phyloP scores from a whole-genome alignment of 2,113 vertebrate genomes.

The Platysteira castanea region DNA sequence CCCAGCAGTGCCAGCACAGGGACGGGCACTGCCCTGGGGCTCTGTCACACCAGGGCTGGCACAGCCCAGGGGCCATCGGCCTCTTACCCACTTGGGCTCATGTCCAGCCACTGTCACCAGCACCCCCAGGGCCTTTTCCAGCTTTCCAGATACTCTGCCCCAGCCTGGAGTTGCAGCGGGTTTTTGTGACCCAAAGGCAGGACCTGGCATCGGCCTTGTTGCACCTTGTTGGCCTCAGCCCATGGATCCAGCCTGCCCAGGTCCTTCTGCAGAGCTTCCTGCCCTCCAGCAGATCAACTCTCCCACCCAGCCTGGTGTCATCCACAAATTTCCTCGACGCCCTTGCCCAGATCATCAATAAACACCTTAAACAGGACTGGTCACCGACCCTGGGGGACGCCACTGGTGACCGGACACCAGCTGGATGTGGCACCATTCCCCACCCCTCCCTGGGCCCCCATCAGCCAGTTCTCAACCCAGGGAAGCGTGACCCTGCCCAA shows the following conservation, averaged over 20 bases:
- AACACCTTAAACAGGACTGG: neutral
- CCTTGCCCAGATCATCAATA: fast-evolving
- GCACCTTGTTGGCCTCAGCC: neutral
- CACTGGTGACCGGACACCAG: neutral
- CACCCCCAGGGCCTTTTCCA: neutral
- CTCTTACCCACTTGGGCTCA: neutral
- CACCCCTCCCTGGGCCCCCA: fast-evolving
- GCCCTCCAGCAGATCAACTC: neutral
- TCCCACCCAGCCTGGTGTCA: fast-evolving
- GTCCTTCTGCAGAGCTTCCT: neutral
- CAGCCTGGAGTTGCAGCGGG: neutral
- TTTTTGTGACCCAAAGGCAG: neutral
- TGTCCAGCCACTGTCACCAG: neutral
- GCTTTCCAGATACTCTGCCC: neutral
- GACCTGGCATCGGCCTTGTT: neutral
- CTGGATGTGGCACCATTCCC: neutral
- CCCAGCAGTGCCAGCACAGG: neutral
- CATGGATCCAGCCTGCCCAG: neutral
- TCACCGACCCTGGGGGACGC: neutral
- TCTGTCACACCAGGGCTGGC: neutral
- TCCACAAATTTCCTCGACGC: fast-evolving
- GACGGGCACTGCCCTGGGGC: neutral
- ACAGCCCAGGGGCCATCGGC: neutral
- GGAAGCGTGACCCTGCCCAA: neutral
- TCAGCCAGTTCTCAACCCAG: neutral